Conservation (phyloP, 35 echinoderm and acorn worm genomes). For the Lytechinus pictus region DNA sequence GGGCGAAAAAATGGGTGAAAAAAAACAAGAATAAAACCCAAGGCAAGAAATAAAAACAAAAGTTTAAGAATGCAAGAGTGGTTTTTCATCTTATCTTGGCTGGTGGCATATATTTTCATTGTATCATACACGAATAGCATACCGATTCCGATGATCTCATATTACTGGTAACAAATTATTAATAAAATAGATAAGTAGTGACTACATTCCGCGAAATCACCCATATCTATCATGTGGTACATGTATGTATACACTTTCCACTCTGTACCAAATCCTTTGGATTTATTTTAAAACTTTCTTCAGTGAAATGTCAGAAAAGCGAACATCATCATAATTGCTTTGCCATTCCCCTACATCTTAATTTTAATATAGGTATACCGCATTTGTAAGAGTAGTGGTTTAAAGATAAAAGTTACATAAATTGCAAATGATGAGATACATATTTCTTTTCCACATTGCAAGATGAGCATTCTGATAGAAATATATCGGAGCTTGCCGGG, state of each 20-base stretch:
- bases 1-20: not conserved
- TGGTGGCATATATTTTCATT: slow-evolving; percentile 4
- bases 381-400: not conserved
- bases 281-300: not conserved
- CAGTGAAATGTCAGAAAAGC: not conserved
- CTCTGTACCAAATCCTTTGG: not conserved
- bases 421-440: not conserved
- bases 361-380: not conserved
- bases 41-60: slow-evolving; percentile 19
- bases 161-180: not conserved
- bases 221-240: not conserved
- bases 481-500: not conserved
- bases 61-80: not conserved
- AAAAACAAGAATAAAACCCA: not conserved
- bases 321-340: not conserved
- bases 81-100: not conserved
- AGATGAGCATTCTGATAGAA: not conserved
- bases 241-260: not conserved
- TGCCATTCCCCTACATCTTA: not conserved
- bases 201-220: not conserved
- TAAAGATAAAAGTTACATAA: not conserved
- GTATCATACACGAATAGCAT: not conserved
- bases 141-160: not conserved
- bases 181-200: not conserved
- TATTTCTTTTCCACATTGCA: not conserved